Evolutionary conservation across 2,113 vertebrate genomes (phyloP).

Genomic region (Osmerus mordax): DNA sequence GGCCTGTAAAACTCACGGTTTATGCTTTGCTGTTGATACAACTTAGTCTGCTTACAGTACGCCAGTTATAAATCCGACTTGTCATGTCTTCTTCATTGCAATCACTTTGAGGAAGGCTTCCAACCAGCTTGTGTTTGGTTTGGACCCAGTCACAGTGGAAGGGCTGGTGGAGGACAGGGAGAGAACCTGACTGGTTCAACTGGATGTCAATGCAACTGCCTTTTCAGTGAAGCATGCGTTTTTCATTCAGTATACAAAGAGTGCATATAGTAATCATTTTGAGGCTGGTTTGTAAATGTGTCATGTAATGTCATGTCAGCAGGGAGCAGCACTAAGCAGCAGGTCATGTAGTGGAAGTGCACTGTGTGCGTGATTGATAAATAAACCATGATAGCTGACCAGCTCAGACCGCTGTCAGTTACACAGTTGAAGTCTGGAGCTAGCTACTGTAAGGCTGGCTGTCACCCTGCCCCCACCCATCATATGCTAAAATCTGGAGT

Average conservation of each 20-base stretch:
- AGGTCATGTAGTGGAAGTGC: too few relatives aligned
- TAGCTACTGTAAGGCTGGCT: too few relatives aligned
- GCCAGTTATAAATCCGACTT: constrained; percentile 26
- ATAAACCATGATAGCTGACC: too few relatives aligned
- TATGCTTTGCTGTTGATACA: constrained; percentile 37
- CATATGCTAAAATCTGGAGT: too few relatives aligned
- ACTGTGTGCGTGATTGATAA: too few relatives aligned
- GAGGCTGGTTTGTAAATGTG: background rate
- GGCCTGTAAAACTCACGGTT: constrained; percentile 36
- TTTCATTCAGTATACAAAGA: background rate
- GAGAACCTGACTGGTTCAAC: too few relatives aligned
- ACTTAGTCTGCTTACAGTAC: constrained; percentile 9
- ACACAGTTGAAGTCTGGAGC: too few relatives aligned
- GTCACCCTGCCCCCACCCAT: too few relatives aligned
- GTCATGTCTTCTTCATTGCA: background rate
- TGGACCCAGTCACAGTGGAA: background rate
- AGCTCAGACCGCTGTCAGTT: too few relatives aligned
- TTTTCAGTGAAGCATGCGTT: too few relatives aligned
- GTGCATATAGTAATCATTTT: background rate
- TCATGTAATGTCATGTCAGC: background rate
- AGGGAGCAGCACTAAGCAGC: too few relatives aligned
- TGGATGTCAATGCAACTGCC: too few relatives aligned
- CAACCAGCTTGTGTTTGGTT: background rate
- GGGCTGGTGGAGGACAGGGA: background rate
- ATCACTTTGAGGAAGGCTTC: background rate